Evolutionary conservation across 1,140 invertebrate species (phyloP).

Genomic region (Melanaphis sacchari): DNA sequence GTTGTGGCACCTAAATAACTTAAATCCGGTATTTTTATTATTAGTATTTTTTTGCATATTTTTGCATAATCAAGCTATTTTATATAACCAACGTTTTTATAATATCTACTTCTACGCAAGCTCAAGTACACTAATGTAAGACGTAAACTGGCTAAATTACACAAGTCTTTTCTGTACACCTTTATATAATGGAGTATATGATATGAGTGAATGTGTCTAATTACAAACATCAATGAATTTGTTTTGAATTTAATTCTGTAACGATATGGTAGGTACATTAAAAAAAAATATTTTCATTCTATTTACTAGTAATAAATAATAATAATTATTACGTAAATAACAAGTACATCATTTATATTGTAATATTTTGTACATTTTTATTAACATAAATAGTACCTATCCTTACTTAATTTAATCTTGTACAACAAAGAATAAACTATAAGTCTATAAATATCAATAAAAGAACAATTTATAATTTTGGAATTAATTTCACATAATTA

Average conservation of each 20-base stretch:
- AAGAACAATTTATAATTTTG: background rate
- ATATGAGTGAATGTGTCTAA: background rate
- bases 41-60: conserved; percentile 24
- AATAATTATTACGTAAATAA: background rate
- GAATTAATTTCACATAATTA: background rate
- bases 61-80: conserved; percentile 42
- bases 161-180: background rate
- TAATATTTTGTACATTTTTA: background rate
- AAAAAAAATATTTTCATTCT: background rate
- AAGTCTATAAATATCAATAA: background rate
- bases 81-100: background rate
- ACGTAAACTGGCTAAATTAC: background rate
- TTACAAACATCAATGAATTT: background rate
- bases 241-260: background rate
- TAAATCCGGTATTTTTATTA: background rate
- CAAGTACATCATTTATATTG: background rate
- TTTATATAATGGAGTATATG: background rate
- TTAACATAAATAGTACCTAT: background rate
- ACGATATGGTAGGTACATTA: too few species aligned
- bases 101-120: background rate
- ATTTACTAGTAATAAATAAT: background rate
- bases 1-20: background rate
- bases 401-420: too few species aligned
- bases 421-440: background rate
- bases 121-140: background rate